Evolutionary conservation across 2,797 vertebrate species (phyloP), one percentile per base, ranked within the genome.

Genomic region (Epinephelus malabaricus): DNA sequence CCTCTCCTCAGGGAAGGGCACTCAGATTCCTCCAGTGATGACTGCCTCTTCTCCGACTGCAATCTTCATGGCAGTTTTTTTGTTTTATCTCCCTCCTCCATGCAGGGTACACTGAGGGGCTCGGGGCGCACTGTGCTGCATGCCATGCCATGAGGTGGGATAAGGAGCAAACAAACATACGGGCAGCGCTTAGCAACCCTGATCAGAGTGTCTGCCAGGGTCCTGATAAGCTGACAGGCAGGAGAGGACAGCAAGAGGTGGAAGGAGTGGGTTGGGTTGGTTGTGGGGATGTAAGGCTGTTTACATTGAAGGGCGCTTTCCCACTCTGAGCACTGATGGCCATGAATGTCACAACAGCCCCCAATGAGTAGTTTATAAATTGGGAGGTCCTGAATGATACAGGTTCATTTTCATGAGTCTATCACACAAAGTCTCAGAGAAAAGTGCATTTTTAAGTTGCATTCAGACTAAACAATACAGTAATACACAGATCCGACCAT

Each of bases 151-250:
- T 14, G 46, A 92, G 89, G 88, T 85, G 88, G 92, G 91, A 95
- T 94, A 92, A 94, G 92, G 85, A 87, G 86, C 91, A 93, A 91
- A 94, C 94, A 95, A 95, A 95, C 91, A 94, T 85, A 85, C 67
- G 81, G 87, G 83, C 91, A 91, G 88, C 53, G 85, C 92, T 89
- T 90, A 91, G 92, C 90, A 93, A 91, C 92, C 84, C 80, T 61
- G 92, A 91, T 92, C 94, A 89, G 73, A 89, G 86, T 86, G 93
- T 92, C 95, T 96, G 93, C 88, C 89, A 83, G 82, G 83, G 89
- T 76, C 85, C 94, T 93, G 95, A 95, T 95, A 95, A 95, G 90
- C 88, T 90, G 90, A 91, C 83, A 87, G 92, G 85, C 89, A 89
- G 83, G 81, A 92, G 87, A 92, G 92, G 91, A 92, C 86, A 79